phyloP scores from a whole-genome alignment of 1,140 invertebrate genomes.

The Lepidurus arcticus region DNA sequence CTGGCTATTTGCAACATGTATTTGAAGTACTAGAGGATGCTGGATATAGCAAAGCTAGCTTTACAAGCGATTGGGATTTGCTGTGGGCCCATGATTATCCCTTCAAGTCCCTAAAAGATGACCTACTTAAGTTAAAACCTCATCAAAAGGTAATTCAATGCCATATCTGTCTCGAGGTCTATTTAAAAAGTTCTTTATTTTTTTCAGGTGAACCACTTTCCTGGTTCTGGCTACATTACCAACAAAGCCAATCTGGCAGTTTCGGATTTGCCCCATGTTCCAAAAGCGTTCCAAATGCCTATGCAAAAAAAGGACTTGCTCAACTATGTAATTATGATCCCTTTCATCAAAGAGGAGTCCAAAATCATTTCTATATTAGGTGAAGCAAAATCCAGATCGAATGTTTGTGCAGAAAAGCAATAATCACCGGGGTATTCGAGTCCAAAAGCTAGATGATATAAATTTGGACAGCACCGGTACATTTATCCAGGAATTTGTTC shows the following conservation, averaged over 20 bases:
- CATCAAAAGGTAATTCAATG: conserved; percentile 57
- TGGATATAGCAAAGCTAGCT: conserved; percentile 59
- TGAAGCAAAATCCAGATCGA: conserved; percentile 58
- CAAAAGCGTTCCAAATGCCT: conserved; percentile 81
- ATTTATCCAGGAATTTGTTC: conserved; percentile 84
- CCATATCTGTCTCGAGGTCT: neutral
- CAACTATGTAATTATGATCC: conserved; percentile 54
- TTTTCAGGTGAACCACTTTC: conserved; percentile 79
- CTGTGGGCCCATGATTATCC: conserved; percentile 93
- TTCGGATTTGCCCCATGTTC: conserved; percentile 66
- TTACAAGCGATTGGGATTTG: conserved; percentile 67
- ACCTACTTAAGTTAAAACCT: conserved; percentile 57
- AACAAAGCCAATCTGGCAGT: conserved; percentile 90
- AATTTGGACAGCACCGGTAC: conserved; percentile 65
- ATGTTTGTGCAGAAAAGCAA: conserved; percentile 90
- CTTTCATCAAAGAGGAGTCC: neutral
- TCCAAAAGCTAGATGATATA: conserved; percentile 63
- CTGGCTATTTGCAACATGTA: conserved; percentile 70
- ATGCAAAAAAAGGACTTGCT: conserved; percentile 64
- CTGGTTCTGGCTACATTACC: conserved; percentile 88
- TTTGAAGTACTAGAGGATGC: conserved; percentile 63
- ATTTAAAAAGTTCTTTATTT: neutral
- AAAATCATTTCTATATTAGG: conserved; percentile 43
- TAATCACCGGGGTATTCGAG: conserved; percentile 79
- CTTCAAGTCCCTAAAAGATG: conserved; percentile 58